Base-by-base conservation (phyloP, 2,113 vertebrate species). In the Caretta caretta region DNA sequence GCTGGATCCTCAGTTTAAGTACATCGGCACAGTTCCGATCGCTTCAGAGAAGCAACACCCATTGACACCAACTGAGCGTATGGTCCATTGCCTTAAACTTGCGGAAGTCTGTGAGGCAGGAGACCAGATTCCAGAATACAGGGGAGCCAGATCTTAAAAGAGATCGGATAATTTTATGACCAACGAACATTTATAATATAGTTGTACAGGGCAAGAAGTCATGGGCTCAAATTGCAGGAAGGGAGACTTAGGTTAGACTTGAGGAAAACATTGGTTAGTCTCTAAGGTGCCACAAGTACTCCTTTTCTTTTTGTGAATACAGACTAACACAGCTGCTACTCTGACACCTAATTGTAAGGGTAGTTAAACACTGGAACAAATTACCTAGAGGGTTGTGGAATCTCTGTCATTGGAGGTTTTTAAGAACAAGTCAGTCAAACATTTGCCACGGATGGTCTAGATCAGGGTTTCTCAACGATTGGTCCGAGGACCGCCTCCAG, bases 121-220 rank as follows among this genome's bases (percentile, higher is more conserved):
- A 75, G 53, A n/a, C 6, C 90, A 87, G 38, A 31, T 31, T 49
- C 25, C n/a, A 22, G 75, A 56, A 79, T 79, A 59, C 24, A 17
- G 46, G 1, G 46, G 1, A 80, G 29, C 14, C 80, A 35, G 20
- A n/a, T 81, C 92, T 92, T 65, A 12, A 72, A 88, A 95, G 57
- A 19, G 78, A 9, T 0, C 27, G 12, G 38, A 35, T 46, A 69
- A 48, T 57, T 27, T 35, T 75, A 19, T 49, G 29, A 82, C 51
- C 59, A 75, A 10, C 38, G 84, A 91, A 72, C 53, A 87, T 54
- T 93, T 89, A n/a, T 35, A 35, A 17, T n/a, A n/a, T n/a, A 69
- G 35, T n/a, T 69, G 13, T n/a, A 69, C 35, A n/a, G 35, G 62
- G 35, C 62, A 69, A 69, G 35, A 69, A 69, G 35, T n/a, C 62